phyloP scores from a whole-genome alignment of 2,797 vertebrate species.

The Chloroceryle amazona region DNA sequence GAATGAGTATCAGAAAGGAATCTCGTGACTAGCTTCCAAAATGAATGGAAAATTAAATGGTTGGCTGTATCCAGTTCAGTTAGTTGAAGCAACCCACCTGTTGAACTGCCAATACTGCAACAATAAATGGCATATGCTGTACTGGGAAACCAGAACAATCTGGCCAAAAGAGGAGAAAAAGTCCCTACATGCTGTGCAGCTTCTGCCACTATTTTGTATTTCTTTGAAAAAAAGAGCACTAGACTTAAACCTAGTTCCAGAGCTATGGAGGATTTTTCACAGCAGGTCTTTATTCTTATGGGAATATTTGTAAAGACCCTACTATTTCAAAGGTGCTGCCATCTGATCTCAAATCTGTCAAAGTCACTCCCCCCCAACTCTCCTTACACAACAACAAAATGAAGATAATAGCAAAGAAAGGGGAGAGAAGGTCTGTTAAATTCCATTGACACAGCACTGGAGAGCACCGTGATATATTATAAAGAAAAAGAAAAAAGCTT shows the following conservation, averaged over 20 bases:
- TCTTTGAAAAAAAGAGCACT: neutral
- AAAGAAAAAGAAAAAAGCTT: neutral
- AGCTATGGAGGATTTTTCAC: neutral
- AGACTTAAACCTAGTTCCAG: neutral
- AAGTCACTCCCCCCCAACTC: neutral
- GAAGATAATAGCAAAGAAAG: neutral
- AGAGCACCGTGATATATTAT: neutral
- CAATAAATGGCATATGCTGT: neutral
- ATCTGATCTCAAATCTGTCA: neutral
- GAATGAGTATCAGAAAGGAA: neutral
- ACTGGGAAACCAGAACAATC: neutral
- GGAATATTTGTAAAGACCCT: neutral
- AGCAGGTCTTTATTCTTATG: neutral
- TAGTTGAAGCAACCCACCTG: neutral
- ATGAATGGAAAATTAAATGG: neutral
- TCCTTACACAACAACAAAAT: neutral
- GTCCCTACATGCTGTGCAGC: accelerated
- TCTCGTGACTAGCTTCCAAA: neutral
- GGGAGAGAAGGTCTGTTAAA: neutral
- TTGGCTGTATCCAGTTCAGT: neutral
- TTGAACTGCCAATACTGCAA: neutral
- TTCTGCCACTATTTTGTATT: neutral
- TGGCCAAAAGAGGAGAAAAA: neutral
- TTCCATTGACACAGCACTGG: neutral
- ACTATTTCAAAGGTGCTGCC: neutral